Percentiles rank a stretch among this genome's conserved stretches.
phyloP scores from a whole-genome alignment of 2,113 vertebrate genomes.

The Ancistrus triradiatus region DNA sequence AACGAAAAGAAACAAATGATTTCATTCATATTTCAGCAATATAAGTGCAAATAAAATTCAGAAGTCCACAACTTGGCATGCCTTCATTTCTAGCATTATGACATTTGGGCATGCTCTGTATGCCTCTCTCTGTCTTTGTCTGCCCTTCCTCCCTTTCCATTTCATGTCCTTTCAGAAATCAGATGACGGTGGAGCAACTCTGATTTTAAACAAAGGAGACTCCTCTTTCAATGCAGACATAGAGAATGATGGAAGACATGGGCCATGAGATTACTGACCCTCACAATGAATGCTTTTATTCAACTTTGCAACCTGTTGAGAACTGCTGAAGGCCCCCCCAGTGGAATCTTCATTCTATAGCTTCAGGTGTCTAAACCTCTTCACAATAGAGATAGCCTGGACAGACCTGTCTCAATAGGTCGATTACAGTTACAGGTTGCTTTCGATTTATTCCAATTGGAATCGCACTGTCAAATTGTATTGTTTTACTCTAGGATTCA shows the following conservation, averaged over 20 bases:
- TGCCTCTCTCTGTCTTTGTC: slow-evolving; percentile 21
- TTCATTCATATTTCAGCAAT: no score
- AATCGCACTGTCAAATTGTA: no score
- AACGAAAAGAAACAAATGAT: no score
- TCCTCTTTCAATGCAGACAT: slow-evolving; percentile 42
- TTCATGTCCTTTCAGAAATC: slow-evolving; percentile 34
- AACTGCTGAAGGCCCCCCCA: slow-evolving; percentile 26
- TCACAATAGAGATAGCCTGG: background rate
- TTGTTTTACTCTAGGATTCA: no score
- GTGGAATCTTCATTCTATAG: slow-evolving; percentile 18
- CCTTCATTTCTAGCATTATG: no score
- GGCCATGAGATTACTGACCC: slow-evolving; percentile 52
- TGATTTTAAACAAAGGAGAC: slow-evolving; percentile 53
- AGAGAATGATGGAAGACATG: slow-evolving; percentile 37
- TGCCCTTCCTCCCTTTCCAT: slow-evolving; percentile 36
- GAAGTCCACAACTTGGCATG: no score
- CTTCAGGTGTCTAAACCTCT: slow-evolving; percentile 13
- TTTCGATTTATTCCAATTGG: no score
- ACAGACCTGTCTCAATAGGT: background rate
- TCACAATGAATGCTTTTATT: slow-evolving; percentile 56
- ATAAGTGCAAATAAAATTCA: no score
- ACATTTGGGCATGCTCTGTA: no score
- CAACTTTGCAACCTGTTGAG: slow-evolving; percentile 39
- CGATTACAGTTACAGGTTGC: no score
- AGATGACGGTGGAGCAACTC: slow-evolving; percentile 35